phyloP scores from a whole-genome alignment of 2,113 vertebrate genomes.

The Callospermophilus lateralis region DNA sequence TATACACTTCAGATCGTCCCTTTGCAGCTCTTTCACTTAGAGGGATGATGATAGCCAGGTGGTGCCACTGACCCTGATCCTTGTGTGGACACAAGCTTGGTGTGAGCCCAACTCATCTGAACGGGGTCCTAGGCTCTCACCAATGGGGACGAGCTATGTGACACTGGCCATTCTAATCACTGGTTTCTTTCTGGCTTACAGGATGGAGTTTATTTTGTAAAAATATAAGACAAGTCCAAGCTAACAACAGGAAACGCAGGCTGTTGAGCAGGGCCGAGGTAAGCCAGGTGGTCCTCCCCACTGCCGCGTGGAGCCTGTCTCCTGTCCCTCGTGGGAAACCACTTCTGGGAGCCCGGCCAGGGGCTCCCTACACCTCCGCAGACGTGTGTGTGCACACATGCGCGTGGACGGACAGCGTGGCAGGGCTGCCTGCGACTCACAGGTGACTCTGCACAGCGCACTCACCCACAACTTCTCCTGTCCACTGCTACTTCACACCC shows the following conservation, averaged over 20 bases:
- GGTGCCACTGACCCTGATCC: neutral
- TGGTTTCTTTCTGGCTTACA: neutral
- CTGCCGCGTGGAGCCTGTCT: accelerated
- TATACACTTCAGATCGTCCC: neutral
- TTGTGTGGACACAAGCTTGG: neutral
- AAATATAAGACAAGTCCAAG: neutral
- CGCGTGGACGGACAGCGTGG: no score
- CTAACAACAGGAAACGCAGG: accelerated
- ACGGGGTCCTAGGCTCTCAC: neutral
- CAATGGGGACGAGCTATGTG: neutral
- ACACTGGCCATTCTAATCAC: neutral
- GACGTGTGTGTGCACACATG: no score
- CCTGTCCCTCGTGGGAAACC: no score
- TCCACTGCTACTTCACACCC: no score
- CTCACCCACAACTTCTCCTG: no score
- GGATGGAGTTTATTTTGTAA: neutral
- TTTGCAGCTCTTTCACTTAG: neutral
- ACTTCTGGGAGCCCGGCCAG: no score
- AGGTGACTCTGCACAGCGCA: no score
- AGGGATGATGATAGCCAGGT: no score
- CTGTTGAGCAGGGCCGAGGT: neutral
- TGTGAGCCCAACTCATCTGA: no score
- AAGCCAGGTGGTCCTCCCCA: accelerated
- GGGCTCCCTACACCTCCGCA: no score
- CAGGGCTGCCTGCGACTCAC: no score